Evolutionary conservation across 37 sponge, comb jelly and placozoan species (phyloP).

Genomic region (Hexactinellida sp.): DNA sequence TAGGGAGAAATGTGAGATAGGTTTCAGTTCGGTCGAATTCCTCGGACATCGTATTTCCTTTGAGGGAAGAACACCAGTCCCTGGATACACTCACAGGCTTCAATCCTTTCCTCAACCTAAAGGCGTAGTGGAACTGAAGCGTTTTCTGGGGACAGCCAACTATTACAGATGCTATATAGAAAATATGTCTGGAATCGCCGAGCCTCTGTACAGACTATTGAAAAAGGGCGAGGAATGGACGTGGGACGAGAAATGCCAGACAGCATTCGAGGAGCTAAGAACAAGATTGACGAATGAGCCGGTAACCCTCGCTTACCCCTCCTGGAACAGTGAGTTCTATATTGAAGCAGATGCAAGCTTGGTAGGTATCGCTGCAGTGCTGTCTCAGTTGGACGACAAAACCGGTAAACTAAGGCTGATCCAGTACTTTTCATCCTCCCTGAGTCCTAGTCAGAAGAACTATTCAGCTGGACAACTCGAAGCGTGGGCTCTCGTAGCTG

Average conservation of each 20-base stretch:
- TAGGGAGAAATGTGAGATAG: neutral
- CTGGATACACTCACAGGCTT: neutral
- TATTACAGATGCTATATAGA: neutral
- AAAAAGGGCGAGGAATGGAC: neutral
- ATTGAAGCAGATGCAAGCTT: slow-evolving; percentile 11
- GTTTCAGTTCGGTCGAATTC: neutral
- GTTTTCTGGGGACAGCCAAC: slow-evolving; percentile 1
- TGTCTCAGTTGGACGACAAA: neutral
- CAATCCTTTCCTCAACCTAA: neutral
- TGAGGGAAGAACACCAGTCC: neutral
- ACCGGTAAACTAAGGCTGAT: neutral
- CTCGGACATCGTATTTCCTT: neutral
- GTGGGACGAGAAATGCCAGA: neutral
- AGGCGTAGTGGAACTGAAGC: neutral
- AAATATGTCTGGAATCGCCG: neutral
- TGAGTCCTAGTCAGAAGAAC: neutral
- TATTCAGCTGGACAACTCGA: slow-evolving; percentile 6
- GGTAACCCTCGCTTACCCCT: neutral
- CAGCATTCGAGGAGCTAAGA: neutral
- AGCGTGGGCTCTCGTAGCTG: neutral
- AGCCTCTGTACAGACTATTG: neutral
- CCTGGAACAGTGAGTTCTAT: neutral
- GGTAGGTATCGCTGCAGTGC: neutral
- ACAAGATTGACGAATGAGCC: neutral
- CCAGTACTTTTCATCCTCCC: neutral